phyloP scores from a whole-genome alignment of 2,113 vertebrate species.

The Myiopsitta monachus region DNA sequence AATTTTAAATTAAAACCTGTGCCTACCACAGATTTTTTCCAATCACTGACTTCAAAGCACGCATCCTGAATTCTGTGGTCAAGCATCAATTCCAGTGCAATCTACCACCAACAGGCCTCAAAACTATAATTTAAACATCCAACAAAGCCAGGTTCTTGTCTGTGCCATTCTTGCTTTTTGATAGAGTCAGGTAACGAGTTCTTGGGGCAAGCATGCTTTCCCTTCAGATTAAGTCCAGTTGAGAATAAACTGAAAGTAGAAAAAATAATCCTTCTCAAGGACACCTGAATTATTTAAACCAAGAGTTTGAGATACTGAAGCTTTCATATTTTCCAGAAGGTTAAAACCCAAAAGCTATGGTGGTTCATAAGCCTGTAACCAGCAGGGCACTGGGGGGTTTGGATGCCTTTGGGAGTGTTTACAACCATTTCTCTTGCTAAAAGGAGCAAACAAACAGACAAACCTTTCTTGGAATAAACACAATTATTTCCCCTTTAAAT shows the following conservation, averaged over 20 bases:
- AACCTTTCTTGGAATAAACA: not conserved
- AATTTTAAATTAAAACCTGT: constrained; percentile 26
- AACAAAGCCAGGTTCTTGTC: not conserved
- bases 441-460: not conserved
- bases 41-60: not conserved
- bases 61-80: not conserved
- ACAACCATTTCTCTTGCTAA: not conserved
- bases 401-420: not conserved
- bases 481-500: not conserved
- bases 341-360: not conserved
- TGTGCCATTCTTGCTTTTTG: not conserved
- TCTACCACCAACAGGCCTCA: not conserved
- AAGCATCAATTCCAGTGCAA: not conserved
- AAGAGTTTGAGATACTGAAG: not conserved
- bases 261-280: not conserved
- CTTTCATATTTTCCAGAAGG: not conserved
- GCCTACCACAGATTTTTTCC: not conserved
- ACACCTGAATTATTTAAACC: not conserved
- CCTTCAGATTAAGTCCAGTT: not conserved
- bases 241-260: not conserved
- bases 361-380: not conserved
- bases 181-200: not conserved
- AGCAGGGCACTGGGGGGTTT: not conserved
- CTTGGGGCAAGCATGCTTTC: not conserved
- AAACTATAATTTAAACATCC: not conserved